Conservation (phyloP, 37 sponge, comb jelly and placozoan species). For the Dysidea cf. avara region DNA sequence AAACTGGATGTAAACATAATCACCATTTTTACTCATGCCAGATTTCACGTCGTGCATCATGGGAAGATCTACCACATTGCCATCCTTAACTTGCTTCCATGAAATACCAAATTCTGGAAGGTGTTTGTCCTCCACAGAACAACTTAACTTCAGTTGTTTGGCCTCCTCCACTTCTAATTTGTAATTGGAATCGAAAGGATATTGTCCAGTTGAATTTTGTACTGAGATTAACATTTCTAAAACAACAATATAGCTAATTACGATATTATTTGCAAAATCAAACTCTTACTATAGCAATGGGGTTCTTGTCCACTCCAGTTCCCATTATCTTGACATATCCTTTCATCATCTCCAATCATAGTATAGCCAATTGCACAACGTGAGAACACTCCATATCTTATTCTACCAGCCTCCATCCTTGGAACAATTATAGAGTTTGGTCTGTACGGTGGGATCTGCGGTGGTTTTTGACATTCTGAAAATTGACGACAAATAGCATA, state of each 20-base stretch:
- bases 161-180: neutral
- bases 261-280: too few species aligned
- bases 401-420: too few species aligned
- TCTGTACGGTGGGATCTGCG: too few species aligned
- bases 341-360: neutral
- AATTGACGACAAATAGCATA: too few species aligned
- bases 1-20: too few species aligned
- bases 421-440: too few species aligned
- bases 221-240: neutral
- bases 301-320: constrained; percentile 25
- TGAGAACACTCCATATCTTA: too few species aligned
- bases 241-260: neutral
- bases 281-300: constrained; percentile 29
- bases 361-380: constrained; percentile 7
- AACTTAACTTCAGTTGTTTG: neutral
- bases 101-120: neutral
- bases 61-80: neutral
- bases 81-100: neutral
- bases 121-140: neutral
- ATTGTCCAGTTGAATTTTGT: neutral
- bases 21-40: too few species aligned
- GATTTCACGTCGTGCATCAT: neutral
- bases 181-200: neutral
- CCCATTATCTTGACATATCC: constrained; percentile 27
- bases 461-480: too few species aligned